Evolutionary conservation across 2,797 vertebrate species (phyloP).

Genomic region (Gymnothorax reevesii): DNA sequence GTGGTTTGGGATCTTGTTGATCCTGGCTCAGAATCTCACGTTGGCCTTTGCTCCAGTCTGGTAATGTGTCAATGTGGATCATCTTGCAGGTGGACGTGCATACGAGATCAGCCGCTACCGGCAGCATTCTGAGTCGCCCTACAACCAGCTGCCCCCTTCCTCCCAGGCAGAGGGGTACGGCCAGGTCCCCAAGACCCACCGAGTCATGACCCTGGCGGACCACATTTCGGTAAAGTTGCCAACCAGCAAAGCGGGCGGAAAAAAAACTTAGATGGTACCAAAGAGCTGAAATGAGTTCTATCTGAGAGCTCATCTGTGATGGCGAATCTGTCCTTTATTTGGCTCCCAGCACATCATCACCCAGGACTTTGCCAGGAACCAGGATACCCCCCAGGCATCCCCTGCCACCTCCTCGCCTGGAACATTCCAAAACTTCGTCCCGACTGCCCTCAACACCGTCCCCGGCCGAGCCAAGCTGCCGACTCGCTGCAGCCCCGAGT

Average conservation of each 20-base stretch:
- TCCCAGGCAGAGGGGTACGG: slow-evolving; percentile 81
- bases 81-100: slow-evolving; percentile 67
- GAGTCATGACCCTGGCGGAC: slow-evolving; percentile 95
- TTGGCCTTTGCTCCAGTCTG: neutral
- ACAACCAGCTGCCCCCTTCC: slow-evolving; percentile 72
- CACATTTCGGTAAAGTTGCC: slow-evolving; percentile 89
- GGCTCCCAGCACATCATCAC: slow-evolving; percentile 92
- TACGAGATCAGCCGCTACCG: slow-evolving; percentile 87
- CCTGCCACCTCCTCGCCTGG: slow-evolving; percentile 73
- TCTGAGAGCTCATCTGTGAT: neutral
- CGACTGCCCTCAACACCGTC: slow-evolving; percentile 70
- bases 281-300: neutral
- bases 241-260: neutral
- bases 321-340: neutral
- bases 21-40: neutral
- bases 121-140: slow-evolving; percentile 75
- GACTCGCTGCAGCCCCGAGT: slow-evolving; percentile 91
- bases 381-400: slow-evolving; percentile 78
- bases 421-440: slow-evolving; percentile 88
- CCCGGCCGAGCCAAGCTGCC: slow-evolving; percentile 78
- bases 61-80: neutral
- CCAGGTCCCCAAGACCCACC: slow-evolving; percentile 86
- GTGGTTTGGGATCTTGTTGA: neutral
- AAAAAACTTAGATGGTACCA: too few relatives aligned
- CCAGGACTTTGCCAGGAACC: slow-evolving; percentile 96